Evolutionary conservation across 1,140 invertebrate genomes (phyloP), one percentile per base, ranked within the genome.

Genomic region (Ectropis grisescens): DNA sequence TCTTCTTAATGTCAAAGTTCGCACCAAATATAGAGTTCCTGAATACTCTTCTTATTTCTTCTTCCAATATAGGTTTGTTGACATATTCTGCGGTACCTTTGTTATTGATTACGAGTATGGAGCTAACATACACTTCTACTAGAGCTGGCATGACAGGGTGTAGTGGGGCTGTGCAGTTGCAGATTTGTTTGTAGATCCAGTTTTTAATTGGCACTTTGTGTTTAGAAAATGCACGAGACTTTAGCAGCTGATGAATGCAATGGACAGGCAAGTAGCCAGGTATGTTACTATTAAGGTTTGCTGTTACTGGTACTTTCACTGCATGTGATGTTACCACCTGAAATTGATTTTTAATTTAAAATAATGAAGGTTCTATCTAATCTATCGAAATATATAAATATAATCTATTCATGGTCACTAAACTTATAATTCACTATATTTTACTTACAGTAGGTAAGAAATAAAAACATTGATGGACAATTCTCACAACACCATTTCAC

Each of bases 151-250:
- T 84, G 9, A 98, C 92, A 0, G 96, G 93, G 85, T 99, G 96
- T 14, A 99, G 71, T 0, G 97, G 97, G 12, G 91, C 87, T 0
- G 88, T 87, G 34, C 93, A 92, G 27, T 89, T 89, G 53, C 93
- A 94, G 26, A 98, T 93, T 84, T 99, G 97, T 43, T 90, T 88
- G 52, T 95, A 97, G 33, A 98, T 97, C 95, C 96, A 98, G 51
- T 93, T 91, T 84, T 96, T 95, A 3, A 96, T 96, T 0, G 93
- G 92, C 0, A 96, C 95, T 70, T 95, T 94, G 62, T 99, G 93
- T 80, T 98, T 98, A 0, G 95, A 94, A 65, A 98, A 99, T 2
- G 96, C 94, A 56, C 96, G 82, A 13, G 94, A 97, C 70, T 98
- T 97, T 0, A 99, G 82, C 9, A 98, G 76, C 59, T 98, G 97